Conservation (phyloP, 2,797 vertebrate genomes). For the Girardinus metallicus region DNA sequence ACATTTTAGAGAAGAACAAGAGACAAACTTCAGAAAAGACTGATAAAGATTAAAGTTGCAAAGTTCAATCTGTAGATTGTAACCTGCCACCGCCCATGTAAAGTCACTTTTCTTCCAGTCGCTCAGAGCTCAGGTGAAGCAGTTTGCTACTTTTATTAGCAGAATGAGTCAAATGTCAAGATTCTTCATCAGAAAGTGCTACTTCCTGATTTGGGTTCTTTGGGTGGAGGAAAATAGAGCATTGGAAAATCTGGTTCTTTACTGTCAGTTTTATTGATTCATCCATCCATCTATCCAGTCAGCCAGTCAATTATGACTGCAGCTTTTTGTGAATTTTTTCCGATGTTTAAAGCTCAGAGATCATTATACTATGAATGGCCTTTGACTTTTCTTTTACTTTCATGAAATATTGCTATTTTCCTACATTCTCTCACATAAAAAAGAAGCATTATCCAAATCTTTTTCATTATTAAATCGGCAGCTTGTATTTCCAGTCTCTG, state of each 20-base stretch:
- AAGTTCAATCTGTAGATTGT: constrained; percentile 11
- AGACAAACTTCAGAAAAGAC: background rate
- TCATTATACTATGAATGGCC: background rate
- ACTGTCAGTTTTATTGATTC: background rate
- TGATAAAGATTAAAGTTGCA: background rate
- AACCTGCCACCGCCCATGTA: constrained; percentile 4
- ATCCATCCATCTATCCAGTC: background rate
- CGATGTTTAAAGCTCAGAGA: background rate
- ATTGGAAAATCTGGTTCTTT: background rate
- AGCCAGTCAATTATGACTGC: background rate
- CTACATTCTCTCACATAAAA: background rate
- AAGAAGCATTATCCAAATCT: constrained; percentile 12
- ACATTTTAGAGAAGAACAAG: background rate
- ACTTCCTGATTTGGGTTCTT: background rate
- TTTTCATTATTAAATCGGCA: constrained; percentile 12
- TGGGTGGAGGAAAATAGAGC: background rate
- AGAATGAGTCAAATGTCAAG: constrained; percentile 3
- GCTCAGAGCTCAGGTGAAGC: constrained; percentile 14
- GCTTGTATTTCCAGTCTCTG: constrained; percentile 26
- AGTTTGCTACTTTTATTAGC: constrained; percentile 14
- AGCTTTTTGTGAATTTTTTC: background rate
- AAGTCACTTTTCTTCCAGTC: constrained; percentile 16
- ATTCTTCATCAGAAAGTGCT: background rate
- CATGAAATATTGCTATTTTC: background rate
- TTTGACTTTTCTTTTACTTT: background rate